A percentile compares a stretch with the other conserved stretches of the same genome.
Conservation (phyloP, 2,888 invertebrate genomes). For the Uropetala carovei region DNA sequence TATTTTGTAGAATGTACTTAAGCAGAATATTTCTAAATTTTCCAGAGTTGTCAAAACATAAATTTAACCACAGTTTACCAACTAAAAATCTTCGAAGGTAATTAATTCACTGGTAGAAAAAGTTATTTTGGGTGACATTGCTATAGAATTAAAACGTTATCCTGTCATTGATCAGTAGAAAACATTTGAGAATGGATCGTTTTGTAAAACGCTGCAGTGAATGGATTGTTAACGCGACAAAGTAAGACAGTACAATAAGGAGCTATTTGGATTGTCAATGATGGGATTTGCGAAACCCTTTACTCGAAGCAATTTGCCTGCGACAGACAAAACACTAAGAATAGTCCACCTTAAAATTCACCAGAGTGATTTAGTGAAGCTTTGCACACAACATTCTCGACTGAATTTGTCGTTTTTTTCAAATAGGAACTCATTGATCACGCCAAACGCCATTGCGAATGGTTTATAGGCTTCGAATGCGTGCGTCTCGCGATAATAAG, state of each 20-base stretch:
- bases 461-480: not conserved
- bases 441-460: not conserved
- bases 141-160: too few relatives aligned
- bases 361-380: not conserved
- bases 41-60: too few relatives aligned
- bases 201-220: conserved; percentile 8
- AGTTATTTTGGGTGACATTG: too few relatives aligned
- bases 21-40: too few relatives aligned
- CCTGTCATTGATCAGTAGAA: not conserved
- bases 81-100: too few relatives aligned
- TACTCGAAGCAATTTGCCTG: conserved; percentile 4
- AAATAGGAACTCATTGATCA: not conserved
- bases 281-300: not conserved
- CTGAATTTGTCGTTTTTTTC: not conserved
- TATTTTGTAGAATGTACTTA: too few relatives aligned
- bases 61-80: too few relatives aligned
- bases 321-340: not conserved
- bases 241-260: not conserved
- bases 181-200: conserved; percentile 24
- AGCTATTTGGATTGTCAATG: not conserved
- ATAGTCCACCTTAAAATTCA: not conserved
- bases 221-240: not conserved
- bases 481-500: not conserved
- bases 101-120: too few relatives aligned
- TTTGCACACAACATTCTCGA: not conserved